Evolutionary conservation across 2,113 vertebrate species (phyloP), one percentile per base, ranked within the genome.

Genomic region (Vireo altiloquus): DNA sequence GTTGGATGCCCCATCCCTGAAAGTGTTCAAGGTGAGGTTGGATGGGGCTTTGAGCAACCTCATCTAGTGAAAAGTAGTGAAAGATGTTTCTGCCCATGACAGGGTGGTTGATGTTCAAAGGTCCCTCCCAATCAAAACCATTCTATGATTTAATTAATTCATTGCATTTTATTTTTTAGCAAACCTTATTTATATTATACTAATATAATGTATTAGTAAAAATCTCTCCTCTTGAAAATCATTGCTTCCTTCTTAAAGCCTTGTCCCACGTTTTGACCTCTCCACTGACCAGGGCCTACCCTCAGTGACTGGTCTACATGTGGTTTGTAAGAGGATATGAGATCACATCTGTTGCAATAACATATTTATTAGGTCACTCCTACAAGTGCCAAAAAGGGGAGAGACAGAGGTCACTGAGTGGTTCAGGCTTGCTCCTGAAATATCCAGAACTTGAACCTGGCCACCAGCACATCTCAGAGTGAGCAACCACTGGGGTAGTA

Each of bases 291-390:
- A 65, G 70, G 24, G 33, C 40, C 50, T 50, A 85, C n/a, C 59
- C 80, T 64, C 61, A 64, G 65, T n/a, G 53, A 66, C 63, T 39
- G 49, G 22, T 68, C 40, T 63, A 64, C 69, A 56, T 2, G 4
- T 9, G 6, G 40, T 35, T 53, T 84, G 23, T 52, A 56, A 78
- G 63, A 94, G 82, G 77, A 92, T 68, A 79, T 72, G 66, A 91
- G 85, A 93, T 90, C 78, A 21, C 49, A 95, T 75, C 30, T 88
- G 31, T 49, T 69, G 53, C 85, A 91, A 65, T 28, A 90, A 92
- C 65, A 15, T 47, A 89, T 75, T 89, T 81, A 87, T 89, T 80
- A 92, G 54, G 60, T 83, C 49, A 74, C 37, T 82, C 37, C 57
- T 76, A 56, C 7, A 82, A 85, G 46, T 56, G 84, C 84, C 92